Base-by-base conservation (phyloP, 1,140 invertebrate genomes). In the Drosophila kohkoa region DNA sequence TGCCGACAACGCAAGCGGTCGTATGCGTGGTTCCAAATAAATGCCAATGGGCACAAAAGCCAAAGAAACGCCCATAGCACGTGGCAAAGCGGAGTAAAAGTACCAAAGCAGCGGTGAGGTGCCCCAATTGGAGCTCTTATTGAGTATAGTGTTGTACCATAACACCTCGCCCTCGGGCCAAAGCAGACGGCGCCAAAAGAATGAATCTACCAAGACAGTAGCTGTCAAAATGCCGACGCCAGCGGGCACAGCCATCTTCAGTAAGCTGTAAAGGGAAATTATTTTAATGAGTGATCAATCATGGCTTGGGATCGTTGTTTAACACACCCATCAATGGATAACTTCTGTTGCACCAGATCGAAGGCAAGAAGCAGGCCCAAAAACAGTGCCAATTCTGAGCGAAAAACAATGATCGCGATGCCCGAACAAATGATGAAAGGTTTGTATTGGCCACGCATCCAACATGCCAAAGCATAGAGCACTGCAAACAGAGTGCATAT, bases 81-180 rank as follows among this genome's bases (percentile, higher is more conserved):
- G 94, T 1, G 99, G 99, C 25, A 99, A 92, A 1, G 98, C 99
- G 35, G 98, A 99, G 93, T 98, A 99, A 92, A 99, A 99, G 93
- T 99, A 99, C 99, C 99, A 99, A 7, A 98, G 92, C 93, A 99
- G 99, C 67, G 99, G 99, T 45, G 96, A 97, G 49, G 97, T 99
- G 92, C 99, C 99, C 97, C 98, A 99, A 72, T 99, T 94, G 15
- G 97, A 96, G 92, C 99, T 99, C 93, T 98, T 98, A 92, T 99
- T 99, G 1, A 98, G 93, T 62, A 99, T 94, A 4, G 97, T 96
- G 92, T 99, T 99, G 93, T 97, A 99, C 95, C 96, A 99, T 54
- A 99, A 95, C 1, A 99, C 99, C 94, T 99, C 97, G 25, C 97
- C 98, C 94, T 99, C 99, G 0, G 99, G 99, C 99, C 99, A 99